These are phyloP conservation scores for Sipha flava DNA, from an alignment of 1,140 invertebrate species.

Conservation along the genomic window DNA sequence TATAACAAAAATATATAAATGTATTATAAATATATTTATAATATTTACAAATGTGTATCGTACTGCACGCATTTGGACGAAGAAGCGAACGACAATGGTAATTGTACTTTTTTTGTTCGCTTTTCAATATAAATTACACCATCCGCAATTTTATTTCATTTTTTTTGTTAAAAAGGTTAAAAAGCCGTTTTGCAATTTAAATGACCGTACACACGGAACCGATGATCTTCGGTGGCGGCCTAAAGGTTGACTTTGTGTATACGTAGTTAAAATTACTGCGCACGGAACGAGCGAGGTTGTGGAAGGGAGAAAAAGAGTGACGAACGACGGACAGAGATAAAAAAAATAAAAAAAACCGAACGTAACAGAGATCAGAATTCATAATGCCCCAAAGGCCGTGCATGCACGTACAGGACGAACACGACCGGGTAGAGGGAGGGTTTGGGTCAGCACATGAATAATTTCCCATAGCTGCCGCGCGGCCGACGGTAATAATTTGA, in stretches of 20 bases:
- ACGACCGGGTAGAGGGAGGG: background rate
- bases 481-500: background rate
- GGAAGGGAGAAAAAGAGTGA: background rate
- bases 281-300: background rate
- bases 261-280: background rate
- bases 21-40: too few species aligned
- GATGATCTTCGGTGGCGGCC: background rate
- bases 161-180: background rate
- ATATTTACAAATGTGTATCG: too few species aligned
- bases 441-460: background rate
- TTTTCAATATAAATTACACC: background rate
- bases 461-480: background rate
- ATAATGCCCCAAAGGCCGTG: background rate
- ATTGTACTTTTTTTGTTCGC: too few species aligned
- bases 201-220: background rate
- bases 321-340: background rate
- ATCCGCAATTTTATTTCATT: background rate
- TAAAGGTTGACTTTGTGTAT: background rate
- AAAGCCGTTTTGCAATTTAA: constrained; percentile 10
- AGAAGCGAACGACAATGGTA: too few species aligned
- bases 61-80: too few species aligned
- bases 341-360: background rate
- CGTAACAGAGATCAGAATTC: constrained; percentile 14
- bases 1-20: too few species aligned
- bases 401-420: background rate